These are phyloP conservation scores for Aphodius sticticus DNA, from an alignment of 2,888 invertebrate species.

Conservation along the genomic window DNA sequence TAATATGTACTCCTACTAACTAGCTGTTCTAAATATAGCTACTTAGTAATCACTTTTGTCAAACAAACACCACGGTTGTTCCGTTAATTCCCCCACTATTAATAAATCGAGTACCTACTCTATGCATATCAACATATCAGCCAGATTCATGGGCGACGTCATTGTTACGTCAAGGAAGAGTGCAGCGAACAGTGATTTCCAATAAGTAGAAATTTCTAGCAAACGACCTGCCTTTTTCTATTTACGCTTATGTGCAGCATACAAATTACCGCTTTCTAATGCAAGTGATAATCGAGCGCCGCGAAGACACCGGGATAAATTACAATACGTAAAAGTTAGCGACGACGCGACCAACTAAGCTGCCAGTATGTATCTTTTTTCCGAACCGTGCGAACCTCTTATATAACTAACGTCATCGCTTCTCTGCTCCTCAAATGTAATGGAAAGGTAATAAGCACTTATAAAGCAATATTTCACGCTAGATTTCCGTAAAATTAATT, in stretches of 20 bases:
- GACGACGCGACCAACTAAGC: neutral
- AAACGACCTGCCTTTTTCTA: neutral
- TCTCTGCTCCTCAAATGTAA: neutral
- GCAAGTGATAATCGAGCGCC: neutral
- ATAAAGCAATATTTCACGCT: neutral
- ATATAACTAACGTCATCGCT: neutral
- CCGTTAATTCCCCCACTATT: too few relatives aligned
- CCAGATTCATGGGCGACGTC: neutral
- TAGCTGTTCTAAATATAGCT: too few relatives aligned
- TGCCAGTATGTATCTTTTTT: neutral
- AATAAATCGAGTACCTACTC: too few relatives aligned
- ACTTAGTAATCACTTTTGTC: too few relatives aligned
- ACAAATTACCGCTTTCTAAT: neutral
- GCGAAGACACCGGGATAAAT: neutral
- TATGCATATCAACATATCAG: too few relatives aligned
- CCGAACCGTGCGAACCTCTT: neutral
- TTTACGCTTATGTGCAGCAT: neutral
- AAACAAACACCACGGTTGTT: too few relatives aligned
- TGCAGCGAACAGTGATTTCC: neutral
- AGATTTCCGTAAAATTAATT: neutral
- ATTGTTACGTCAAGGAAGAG: neutral
- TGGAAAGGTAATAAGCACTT: neutral
- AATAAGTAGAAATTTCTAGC: neutral
- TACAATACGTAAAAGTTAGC: neutral
- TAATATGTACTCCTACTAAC: too few relatives aligned